Conservation (phyloP, 2,113 vertebrate genomes). For the Atrichornis clamosus region DNA sequence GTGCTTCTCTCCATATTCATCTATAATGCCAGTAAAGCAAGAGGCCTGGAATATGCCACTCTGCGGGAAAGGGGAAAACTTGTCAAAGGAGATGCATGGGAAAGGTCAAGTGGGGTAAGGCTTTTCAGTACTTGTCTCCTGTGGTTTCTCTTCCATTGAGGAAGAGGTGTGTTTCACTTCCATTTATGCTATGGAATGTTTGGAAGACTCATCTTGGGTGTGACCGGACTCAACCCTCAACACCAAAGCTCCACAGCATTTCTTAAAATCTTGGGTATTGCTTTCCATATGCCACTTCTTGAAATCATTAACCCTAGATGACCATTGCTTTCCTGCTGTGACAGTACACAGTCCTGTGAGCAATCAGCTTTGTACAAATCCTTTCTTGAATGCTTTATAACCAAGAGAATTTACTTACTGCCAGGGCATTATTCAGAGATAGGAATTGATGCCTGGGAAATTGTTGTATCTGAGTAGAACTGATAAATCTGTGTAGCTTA, state of each 20-base stretch:
- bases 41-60: conserved; percentile 71
- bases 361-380: background rate
- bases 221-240: background rate
- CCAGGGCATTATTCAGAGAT: background rate
- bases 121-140: background rate
- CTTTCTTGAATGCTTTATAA: background rate
- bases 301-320: background rate
- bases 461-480: background rate
- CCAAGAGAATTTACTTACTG: background rate
- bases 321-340: background rate
- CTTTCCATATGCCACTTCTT: background rate
- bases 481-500: background rate
- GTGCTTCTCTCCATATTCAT: conserved; percentile 95
- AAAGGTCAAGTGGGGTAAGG: conserved; percentile 92
- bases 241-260: background rate
- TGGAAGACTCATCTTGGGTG: background rate
- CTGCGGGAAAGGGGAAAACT: conserved; percentile 83
- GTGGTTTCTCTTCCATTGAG: background rate
- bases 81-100: conserved; percentile 82
- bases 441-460: background rate
- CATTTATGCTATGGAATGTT: background rate
- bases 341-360: background rate
- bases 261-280: background rate
- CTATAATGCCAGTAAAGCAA: conserved; percentile 84
- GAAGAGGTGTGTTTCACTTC: background rate